Evolutionary conservation across 2,888 invertebrate genomes (phyloP).

Genomic region (Cheilosia vulpina): DNA sequence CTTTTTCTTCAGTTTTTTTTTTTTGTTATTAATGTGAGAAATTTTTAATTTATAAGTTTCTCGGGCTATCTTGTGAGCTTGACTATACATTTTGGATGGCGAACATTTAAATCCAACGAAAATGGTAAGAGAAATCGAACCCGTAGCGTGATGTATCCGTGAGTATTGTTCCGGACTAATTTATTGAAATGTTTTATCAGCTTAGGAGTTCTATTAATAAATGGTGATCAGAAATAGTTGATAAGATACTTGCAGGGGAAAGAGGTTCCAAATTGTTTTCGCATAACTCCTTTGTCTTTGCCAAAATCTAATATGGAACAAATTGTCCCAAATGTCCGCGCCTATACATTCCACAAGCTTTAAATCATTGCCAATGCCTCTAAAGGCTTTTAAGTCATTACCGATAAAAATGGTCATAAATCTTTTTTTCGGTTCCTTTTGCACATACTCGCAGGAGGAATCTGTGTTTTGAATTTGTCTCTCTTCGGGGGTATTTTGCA

Average conservation of each 20-base stretch:
- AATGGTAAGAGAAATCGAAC: constrained; percentile 41
- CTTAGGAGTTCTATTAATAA: background rate
- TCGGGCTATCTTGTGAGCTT: constrained; percentile 50
- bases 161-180: constrained; percentile 4
- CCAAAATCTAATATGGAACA: constrained; percentile 32
- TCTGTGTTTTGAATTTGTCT: constrained; percentile 26
- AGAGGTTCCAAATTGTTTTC: too few relatives aligned
- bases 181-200: constrained; percentile 1
- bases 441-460: constrained; percentile 28
- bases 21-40: constrained; percentile 80
- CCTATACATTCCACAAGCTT: constrained; percentile 76
- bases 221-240: background rate
- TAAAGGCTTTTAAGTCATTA: constrained; percentile 83
- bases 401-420: constrained; percentile 83
- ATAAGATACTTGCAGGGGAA: background rate
- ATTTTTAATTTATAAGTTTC: constrained; percentile 79
- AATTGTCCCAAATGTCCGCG: constrained; percentile 15
- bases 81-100: constrained; percentile 15
- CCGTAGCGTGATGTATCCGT: background rate
- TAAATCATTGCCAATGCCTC: constrained; percentile 84
- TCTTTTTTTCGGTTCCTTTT: constrained; percentile 74
- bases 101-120: constrained; percentile 33
- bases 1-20: constrained; percentile 34
- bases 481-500: constrained; percentile 13
- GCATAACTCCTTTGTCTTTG: background rate